Conservation (phyloP, 2,888 invertebrate genomes). For the Minunthozetes semirufus region DNA sequence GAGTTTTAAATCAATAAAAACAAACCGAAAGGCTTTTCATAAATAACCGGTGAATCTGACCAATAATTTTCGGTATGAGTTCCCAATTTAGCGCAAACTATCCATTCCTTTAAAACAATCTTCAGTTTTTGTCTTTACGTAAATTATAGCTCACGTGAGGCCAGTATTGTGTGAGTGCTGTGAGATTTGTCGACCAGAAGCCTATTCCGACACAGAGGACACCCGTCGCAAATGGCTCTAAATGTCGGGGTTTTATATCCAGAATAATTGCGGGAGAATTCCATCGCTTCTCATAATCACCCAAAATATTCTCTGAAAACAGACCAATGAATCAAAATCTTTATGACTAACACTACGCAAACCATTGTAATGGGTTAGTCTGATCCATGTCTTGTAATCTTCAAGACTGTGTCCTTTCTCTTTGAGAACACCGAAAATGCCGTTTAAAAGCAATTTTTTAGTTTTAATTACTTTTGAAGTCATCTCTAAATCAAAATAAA, state of each 20-base stretch:
- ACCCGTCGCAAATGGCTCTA: neutral
- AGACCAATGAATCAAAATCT: neutral
- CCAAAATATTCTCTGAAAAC: neutral
- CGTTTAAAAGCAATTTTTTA: slow-evolving; percentile 2
- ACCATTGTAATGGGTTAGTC: neutral
- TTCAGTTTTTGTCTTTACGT: neutral
- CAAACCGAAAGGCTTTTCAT: neutral
- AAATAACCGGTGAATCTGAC: slow-evolving; percentile 11
- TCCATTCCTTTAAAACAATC: slow-evolving; percentile 21
- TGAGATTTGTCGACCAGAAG: no score
- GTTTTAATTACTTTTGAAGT: neutral
- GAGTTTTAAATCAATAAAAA: neutral
- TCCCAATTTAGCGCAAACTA: slow-evolving; percentile 28
- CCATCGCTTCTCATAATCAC: no score
- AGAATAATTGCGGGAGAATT: neutral
- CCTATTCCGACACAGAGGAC: slow-evolving; percentile 5
- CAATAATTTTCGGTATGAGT: slow-evolving; percentile 23
- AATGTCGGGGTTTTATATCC: neutral
- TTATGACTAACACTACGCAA: neutral
- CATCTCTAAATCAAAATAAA: neutral
- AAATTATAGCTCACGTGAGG: neutral
- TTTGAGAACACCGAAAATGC: slow-evolving; percentile 1
- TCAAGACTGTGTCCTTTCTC: neutral
- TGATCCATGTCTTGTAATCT: slow-evolving; percentile 22
- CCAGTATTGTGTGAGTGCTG: neutral